These are phyloP conservation scores for Ephestia elutella DNA, from an alignment of 1,140 invertebrate genomes.

Conservation along the genomic window DNA sequence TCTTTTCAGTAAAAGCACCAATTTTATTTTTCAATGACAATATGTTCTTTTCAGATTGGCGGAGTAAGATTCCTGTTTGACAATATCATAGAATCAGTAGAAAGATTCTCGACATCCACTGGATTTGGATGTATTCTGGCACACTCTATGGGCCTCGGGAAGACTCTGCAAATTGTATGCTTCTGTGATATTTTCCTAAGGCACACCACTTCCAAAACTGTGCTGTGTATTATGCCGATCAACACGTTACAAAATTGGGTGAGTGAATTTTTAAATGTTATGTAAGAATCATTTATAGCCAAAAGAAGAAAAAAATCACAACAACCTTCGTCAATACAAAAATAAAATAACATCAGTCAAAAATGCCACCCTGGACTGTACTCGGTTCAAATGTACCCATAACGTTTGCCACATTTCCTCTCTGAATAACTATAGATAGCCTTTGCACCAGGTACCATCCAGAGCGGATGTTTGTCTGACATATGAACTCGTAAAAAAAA, in stretches of 20 bases:
- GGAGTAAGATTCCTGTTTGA: conserved; percentile 97
- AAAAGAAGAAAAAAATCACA: too few relatives aligned
- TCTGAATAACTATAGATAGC: too few relatives aligned
- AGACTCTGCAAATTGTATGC: conserved; percentile 96
- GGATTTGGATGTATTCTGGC: conserved; percentile 98
- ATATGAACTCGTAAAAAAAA: too few relatives aligned
- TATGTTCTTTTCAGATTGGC: conserved; percentile 81
- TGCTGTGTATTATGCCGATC: conserved; percentile 98
- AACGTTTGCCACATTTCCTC: too few relatives aligned
- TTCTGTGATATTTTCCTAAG: conserved; percentile 97
- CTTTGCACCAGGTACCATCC: too few relatives aligned
- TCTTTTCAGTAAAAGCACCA: too few relatives aligned
- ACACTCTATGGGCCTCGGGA: conserved; percentile 99
- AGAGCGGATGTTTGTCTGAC: too few relatives aligned
- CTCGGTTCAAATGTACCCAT: too few relatives aligned
- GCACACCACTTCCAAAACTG: conserved; percentile 90
- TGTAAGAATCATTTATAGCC: too few relatives aligned
- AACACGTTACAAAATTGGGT: conserved; percentile 99
- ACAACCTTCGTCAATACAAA: too few relatives aligned
- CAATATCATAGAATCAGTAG: conserved; percentile 95
- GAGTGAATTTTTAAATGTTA: conserved; percentile 20
- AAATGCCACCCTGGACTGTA: too few relatives aligned
- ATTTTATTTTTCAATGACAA: conserved; percentile 1
- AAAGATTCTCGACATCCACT: conserved; percentile 89
- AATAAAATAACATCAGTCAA: too few relatives aligned